These are phyloP conservation scores for Otis tarda DNA, from an alignment of 2,113 vertebrate genomes.

Conservation along the genomic window DNA sequence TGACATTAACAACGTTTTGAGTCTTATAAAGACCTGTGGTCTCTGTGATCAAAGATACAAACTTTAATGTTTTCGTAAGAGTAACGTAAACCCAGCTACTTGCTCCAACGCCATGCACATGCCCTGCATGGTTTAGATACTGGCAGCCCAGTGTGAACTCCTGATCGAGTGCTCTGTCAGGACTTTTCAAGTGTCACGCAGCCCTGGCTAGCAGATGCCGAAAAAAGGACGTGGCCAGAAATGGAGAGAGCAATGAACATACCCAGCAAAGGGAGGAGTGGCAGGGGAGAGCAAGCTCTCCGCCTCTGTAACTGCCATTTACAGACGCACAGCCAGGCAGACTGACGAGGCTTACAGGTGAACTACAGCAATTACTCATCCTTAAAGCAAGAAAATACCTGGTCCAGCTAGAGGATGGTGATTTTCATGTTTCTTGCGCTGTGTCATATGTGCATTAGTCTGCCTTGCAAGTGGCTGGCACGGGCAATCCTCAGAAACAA, in stretches of 20 bases:
- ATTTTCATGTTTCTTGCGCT: not conserved
- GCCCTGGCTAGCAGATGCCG: not conserved
- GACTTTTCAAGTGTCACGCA: not conserved
- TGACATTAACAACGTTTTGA: not conserved
- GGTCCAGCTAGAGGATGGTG: not conserved
- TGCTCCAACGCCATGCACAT: rapidly evolving
- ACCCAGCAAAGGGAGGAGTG: not conserved
- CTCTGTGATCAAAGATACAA: not conserved
- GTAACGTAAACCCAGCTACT: not conserved
- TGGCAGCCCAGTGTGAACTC: not conserved
- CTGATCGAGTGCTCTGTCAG: not conserved
- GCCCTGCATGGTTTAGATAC: not conserved
- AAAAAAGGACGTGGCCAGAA: not conserved
- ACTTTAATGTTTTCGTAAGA: not conserved
- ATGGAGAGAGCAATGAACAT: not conserved
- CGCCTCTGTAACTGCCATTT: not conserved
- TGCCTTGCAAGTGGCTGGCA: not conserved
- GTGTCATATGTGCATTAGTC: not conserved
- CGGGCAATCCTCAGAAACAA: not conserved
- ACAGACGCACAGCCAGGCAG: not conserved
- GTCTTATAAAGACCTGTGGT: not conserved
- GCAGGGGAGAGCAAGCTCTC: not conserved
- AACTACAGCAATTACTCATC: not conserved
- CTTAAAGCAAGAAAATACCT: not conserved
- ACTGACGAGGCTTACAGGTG: not conserved